Evolutionary conservation across 2,113 vertebrate species (phyloP), one percentile per base, ranked within the genome.

Genomic region (Pachyramphus minor): DNA sequence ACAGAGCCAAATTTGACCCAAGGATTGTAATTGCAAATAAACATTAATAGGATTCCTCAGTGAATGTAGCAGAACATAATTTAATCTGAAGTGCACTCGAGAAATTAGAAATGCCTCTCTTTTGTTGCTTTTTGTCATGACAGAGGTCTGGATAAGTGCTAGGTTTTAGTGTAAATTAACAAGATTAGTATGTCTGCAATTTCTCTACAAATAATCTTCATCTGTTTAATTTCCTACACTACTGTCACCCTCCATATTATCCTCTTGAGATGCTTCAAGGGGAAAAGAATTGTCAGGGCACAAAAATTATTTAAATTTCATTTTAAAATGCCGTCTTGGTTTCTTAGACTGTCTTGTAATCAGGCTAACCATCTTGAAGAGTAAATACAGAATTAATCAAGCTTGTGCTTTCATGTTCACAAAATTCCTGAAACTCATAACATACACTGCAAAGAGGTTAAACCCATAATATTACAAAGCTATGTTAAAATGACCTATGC

Each of bases 151-250:
- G 69, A n/a, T 95, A 97, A 96, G 56, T 94, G 87, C 90, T 94
- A 79, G 42, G 83, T 96, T 98, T 97, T 95, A 95, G 96, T 93
- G 89, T 83, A 97, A 97, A 97, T 97, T 93, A 97, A 95, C 42
- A 89, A 96, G 75, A 66, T 44, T 94, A 92, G 30, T 72, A 68
- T 89, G 49, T 90, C 77, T 96, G 84, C 49, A 94, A 85, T 78
- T 97, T 96, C 85, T 83, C 94, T 94, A 94, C 53, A 94, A 95
- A 89, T 84, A 96, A 67, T 84, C 89, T 85, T 97, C 68, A 88
- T 96, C 73, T 92, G 66, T 93, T 97, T 95, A 86, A 97, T 97
- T 95, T 95, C 55, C 64, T 92, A 91, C 83, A 94, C 58, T 64
- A 91, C 67, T 82, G 73, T 69, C 64, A 94, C 56, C 74, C 60